These are phyloP conservation scores for Apamea monoglypha DNA, from an alignment of 2,888 invertebrate genomes.

Conservation along the genomic window DNA sequence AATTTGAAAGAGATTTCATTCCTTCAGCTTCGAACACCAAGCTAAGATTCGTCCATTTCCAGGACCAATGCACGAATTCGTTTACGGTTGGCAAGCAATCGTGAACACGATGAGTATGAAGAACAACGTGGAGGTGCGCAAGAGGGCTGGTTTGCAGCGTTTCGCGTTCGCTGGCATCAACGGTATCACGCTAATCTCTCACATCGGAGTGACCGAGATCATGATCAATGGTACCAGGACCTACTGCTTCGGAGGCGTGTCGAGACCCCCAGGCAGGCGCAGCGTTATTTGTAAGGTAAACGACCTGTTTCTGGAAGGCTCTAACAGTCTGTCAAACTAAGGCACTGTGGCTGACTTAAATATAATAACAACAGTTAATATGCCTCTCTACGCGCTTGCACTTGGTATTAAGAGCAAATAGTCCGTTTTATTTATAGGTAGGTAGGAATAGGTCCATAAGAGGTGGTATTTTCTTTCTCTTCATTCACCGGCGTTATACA, in stretches of 20 bases:
- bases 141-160: constrained; percentile 86
- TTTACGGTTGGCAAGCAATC: constrained; percentile 88
- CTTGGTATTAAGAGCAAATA: neutral
- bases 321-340: neutral
- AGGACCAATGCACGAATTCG: constrained; percentile 89
- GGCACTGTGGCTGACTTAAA: neutral
- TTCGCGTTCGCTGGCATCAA: constrained; percentile 88
- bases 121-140: constrained; percentile 88
- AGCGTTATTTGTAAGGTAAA: constrained; percentile 86
- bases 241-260: constrained; percentile 87
- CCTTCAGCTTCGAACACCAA: neutral
- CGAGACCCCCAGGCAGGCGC: constrained; percentile 84
- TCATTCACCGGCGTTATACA: neutral
- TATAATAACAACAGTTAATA: neutral
- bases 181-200: constrained; percentile 86
- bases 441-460: neutral
- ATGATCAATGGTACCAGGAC: constrained; percentile 87
- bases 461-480: neutral
- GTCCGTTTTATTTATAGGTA: neutral
- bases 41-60: neutral
- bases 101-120: constrained; percentile 89
- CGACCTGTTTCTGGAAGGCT: neutral
- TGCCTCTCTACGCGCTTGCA: neutral
- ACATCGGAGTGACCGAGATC: constrained; percentile 87
- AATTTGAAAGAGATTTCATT: neutral